Evolutionary conservation across 2,797 vertebrate species (phyloP).

Genomic region (Esox lucius): DNA sequence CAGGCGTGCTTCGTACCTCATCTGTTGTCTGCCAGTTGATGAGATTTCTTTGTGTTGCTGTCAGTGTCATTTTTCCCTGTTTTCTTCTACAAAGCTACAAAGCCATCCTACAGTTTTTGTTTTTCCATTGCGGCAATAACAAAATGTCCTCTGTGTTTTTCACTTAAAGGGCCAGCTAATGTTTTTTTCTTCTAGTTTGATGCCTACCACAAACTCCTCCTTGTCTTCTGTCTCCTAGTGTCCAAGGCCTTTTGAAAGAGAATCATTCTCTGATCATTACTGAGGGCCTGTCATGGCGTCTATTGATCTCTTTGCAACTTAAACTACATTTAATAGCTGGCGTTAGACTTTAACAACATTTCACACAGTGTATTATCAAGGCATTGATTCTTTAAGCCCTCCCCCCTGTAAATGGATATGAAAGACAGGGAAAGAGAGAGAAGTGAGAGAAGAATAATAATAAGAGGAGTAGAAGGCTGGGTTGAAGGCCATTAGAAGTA

Average conservation of each 20-base stretch:
- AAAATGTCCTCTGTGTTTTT: slow-evolving; percentile 7
- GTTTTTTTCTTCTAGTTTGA: not conserved
- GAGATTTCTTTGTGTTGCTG: not conserved
- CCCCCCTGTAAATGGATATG: slow-evolving; percentile 53
- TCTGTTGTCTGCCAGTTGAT: not conserved
- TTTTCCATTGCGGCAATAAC: slow-evolving; percentile 6
- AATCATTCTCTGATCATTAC: slow-evolving; percentile 9
- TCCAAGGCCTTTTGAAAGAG: slow-evolving; percentile 1
- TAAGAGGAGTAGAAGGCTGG: not conserved
- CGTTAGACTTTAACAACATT: slow-evolving; percentile 58
- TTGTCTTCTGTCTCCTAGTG: not conserved
- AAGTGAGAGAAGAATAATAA: too few relatives aligned
- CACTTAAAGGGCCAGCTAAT: slow-evolving; percentile 8
- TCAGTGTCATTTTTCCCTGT: not conserved
- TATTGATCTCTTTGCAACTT: slow-evolving; percentile 40
- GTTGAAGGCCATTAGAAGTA: too few relatives aligned
- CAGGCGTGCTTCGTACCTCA: not conserved
- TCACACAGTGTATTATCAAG: slow-evolving; percentile 54
- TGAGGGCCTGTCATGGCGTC: not conserved
- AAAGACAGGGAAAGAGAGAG: not conserved
- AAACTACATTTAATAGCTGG: slow-evolving; percentile 58
- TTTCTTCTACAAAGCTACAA: not conserved
- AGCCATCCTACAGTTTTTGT: not conserved
- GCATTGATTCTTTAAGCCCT: slow-evolving; percentile 56
- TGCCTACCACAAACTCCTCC: slow-evolving; percentile 39